Base-by-base conservation (phyloP, 2,797 vertebrate species). In the Taenioides sp. region DNA sequence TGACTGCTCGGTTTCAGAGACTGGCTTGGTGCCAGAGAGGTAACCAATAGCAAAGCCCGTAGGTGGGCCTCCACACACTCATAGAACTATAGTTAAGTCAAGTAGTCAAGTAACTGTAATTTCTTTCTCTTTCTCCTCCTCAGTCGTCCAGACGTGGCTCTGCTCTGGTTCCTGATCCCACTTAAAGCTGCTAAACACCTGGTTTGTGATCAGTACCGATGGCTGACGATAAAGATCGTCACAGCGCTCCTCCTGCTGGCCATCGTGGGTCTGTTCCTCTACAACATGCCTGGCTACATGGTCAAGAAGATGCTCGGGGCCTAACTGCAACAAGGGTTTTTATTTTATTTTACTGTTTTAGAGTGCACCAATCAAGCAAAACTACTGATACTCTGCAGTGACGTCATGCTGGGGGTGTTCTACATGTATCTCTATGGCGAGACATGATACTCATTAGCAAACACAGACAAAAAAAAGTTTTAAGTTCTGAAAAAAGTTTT, bases 271-370 rank as follows among this genome's bases (percentile, higher is more conserved):
- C 95, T 98, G 60, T 99, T 98, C 93, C 90, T 98, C 72, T 99
- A 98, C 93, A 98, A 95, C 94, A 96, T 96, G 91, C 97, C 97
- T 0, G 97, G 97, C 60, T 98, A 98, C 91, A 97, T 97, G 96
- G 97, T 96, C 90, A 99, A 99, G 94, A 98, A 98, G 81, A 94
- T 98, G 80, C 75, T 98, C 54, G 97, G 96, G 1, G 96, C 94
- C 22, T 27, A 2, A 57, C 14, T 0, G 34, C 34, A 7, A 14
- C 12, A 40, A 40, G 37, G 40, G 40, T 3, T 43, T 43, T 43
- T 14, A 43, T 14, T 12, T 43, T 14, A 43, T 14, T 2, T 43
- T 11, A 43, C 12, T 16, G 40, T 43, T 25, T 58, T 14, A 58
- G 55, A 12, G 23, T 6, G 10, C 55, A 57, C 12, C 14, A 16